Percentiles rank a stretch among this genome's conserved stretches.
phyloP scores from a whole-genome alignment of 1,140 invertebrate species.

The Drosophila kohkoa region DNA sequence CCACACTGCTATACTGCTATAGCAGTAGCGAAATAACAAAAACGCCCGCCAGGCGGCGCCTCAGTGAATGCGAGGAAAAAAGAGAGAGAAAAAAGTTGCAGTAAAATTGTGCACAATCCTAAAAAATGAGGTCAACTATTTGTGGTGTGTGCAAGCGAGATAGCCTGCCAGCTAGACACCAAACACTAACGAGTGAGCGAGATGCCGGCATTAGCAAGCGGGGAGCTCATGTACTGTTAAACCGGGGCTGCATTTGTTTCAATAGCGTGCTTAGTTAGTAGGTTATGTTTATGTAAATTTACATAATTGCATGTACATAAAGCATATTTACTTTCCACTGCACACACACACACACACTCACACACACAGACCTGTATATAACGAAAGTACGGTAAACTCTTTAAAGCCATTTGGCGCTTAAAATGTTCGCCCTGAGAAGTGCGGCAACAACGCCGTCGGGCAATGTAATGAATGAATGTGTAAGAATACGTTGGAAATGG shows the following conservation, averaged over 20 bases:
- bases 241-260: constrained; percentile 65
- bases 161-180: background rate
- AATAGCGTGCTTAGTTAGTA: constrained; percentile 81
- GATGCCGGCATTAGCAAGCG: background rate
- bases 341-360: constrained; percentile 8
- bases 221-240: constrained; percentile 31
- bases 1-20: too few relatives aligned
- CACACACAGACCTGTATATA: constrained; percentile 6
- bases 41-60: constrained; percentile 71
- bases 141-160: constrained; percentile 37
- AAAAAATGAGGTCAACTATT: constrained; percentile 83
- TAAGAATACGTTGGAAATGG: constrained; percentile 40
- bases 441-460: constrained; percentile 24
- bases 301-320: constrained; percentile 68
- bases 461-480: constrained; percentile 24
- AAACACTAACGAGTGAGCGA: background rate
- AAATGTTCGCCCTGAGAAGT: constrained; percentile 40
- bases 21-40: constrained; percentile 38
- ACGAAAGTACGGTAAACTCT: constrained; percentile 9
- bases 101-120: constrained; percentile 74
- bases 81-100: constrained; percentile 62
- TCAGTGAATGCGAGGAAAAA: constrained; percentile 58
- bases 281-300: constrained; percentile 82
- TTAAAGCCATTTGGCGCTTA: constrained; percentile 35
- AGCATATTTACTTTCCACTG: constrained; percentile 38